These are phyloP conservation scores for Halcyon badia DNA, from an alignment of 2,797 vertebrate species.

Conservation along the genomic window DNA sequence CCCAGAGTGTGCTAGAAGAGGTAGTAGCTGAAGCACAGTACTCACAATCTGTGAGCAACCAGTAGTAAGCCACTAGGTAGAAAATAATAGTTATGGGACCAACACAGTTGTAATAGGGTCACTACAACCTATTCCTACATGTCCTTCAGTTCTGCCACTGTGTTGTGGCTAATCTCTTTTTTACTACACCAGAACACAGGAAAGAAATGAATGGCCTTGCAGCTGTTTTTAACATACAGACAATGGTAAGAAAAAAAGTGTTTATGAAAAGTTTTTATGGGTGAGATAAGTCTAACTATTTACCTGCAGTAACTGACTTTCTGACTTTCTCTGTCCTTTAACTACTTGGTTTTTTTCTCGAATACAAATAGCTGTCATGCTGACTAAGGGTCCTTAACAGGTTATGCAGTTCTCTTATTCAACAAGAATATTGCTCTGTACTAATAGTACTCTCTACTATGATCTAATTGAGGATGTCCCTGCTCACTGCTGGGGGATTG, in stretches of 20 bases:
- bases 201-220: background rate
- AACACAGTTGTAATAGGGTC: accelerated
- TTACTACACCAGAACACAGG: background rate
- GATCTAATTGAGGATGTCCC: too few relatives aligned
- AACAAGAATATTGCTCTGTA: background rate
- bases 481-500: too few relatives aligned
- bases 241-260: background rate
- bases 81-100: background rate
- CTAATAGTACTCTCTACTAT: background rate
- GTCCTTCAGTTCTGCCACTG: background rate
- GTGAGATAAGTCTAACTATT: background rate
- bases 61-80: background rate
- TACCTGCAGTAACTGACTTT: background rate
- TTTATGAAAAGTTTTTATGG: background rate
- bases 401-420: background rate
- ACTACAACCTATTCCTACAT: background rate
- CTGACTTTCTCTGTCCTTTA: background rate
- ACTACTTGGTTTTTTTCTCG: background rate
- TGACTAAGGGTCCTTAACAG: background rate
- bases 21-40: background rate
- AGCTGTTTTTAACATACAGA: background rate
- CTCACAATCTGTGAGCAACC: background rate
- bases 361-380: background rate
- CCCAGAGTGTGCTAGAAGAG: background rate
- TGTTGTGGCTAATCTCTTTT: background rate